Base-by-base conservation (phyloP, 1,140 invertebrate species). In the Spodoptera litura region DNA sequence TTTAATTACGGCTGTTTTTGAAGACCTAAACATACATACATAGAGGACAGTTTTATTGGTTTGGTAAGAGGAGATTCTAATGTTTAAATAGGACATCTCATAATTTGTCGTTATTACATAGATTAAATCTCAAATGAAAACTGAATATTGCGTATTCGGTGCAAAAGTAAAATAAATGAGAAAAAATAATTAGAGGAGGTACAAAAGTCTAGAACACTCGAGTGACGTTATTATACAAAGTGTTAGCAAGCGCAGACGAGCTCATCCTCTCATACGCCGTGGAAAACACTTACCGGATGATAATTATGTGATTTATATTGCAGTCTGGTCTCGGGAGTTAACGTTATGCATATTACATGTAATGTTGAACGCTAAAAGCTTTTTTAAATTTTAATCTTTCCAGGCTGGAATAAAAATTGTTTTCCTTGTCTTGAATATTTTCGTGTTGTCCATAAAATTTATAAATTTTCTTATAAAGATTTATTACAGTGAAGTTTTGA, bases 221-320 rank as follows among this genome's bases (percentile, higher is more conserved):
- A 20, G 38, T 20, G 38, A 25, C 38, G 38, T 44, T 64, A 49
- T 64, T 44, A 20, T 12, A 49, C 38, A 25, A 66, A 49, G 62
- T 66, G 62, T 66, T 49, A 15, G 62, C 15, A 49, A 66, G 10
- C n/a, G 38, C 38, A 66, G 62, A 66, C 38, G 38, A 49, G 62
- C 62, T 66, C 62, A 38, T 66, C 15, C 35, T 38, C 38, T 66
- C 62, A 25, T 49, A 49, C 38, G 15, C 38, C 15, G 38, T 49
- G 15, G 38, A 38, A 66, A 44, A 38, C 62, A 49, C 62, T 66
- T 66, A 66, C 15, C 62, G 62, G 62, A 66, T 66, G 62, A 66
- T 66, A 66, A 66, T 66, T n/a, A 49, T 66, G 62, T 49, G 62
- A 66, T 66, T 66, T 66, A 66, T 64, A 64, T 25, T 38, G 13